phyloP scores from a whole-genome alignment of 2,888 invertebrate genomes.

The Dolichopus griseipennis region DNA sequence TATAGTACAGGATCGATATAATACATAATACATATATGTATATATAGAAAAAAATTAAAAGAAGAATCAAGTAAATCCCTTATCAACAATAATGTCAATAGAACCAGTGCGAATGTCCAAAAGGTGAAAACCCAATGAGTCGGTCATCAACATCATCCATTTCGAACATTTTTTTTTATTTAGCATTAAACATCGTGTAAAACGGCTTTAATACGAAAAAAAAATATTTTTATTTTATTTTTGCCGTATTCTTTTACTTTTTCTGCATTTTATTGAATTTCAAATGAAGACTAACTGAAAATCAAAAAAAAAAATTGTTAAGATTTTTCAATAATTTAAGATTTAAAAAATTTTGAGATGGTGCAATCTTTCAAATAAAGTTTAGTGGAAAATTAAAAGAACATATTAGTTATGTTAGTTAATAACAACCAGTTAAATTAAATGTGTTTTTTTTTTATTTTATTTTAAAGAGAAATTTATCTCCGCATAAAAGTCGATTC shows the following conservation, averaged over 20 bases:
- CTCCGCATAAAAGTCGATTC: too few species aligned
- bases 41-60: not conserved
- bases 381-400: too few species aligned
- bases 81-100: not conserved
- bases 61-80: not conserved
- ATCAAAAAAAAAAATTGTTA: not conserved
- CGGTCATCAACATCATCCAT: not conserved
- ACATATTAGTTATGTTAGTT: too few species aligned
- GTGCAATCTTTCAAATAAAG: too few species aligned
- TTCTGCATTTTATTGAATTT: not conserved
- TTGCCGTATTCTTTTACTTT: too few species aligned
- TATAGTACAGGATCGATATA: not conserved
- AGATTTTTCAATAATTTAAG: not conserved
- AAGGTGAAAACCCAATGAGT: slow-evolving; percentile 3
- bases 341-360: not conserved
- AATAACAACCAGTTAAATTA: too few species aligned
- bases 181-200: not conserved
- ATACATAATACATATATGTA: too few species aligned
- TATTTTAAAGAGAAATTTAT: too few species aligned
- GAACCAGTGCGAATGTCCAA: not conserved
- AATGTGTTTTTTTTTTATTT: too few species aligned
- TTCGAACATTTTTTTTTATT: not conserved
- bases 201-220: not conserved
- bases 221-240: not conserved
- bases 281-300: not conserved